These are phyloP conservation scores for Platysteira castanea DNA, from an alignment of 2,113 vertebrate species.

Conservation along the genomic window DNA sequence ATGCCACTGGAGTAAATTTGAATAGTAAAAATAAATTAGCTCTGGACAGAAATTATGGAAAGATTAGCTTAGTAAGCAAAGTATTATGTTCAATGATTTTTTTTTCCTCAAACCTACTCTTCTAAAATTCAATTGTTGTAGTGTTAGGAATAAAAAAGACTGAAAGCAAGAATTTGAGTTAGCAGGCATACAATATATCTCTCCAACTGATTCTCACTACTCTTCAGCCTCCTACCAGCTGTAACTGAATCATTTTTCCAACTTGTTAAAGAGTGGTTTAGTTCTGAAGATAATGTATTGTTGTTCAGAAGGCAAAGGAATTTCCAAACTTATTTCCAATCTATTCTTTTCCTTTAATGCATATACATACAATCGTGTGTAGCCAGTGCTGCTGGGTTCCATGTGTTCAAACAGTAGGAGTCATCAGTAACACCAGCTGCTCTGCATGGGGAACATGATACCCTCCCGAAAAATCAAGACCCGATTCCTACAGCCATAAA, in stretches of 20 bases:
- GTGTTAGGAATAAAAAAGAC: not conserved
- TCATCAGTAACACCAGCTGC: not conserved
- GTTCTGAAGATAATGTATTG: not conserved
- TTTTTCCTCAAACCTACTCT: not conserved
- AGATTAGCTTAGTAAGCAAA: not conserved
- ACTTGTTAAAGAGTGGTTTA: not conserved
- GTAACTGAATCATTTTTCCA: not conserved
- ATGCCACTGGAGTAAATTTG: not conserved
- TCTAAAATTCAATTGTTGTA: not conserved
- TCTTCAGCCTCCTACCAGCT: not conserved
- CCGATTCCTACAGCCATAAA: not conserved
- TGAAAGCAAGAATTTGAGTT: not conserved
- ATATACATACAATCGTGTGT: not conserved
- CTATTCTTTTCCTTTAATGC: not conserved
- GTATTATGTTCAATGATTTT: not conserved
- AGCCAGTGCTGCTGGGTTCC: not conserved
- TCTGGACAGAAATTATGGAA: not conserved
- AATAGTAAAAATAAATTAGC: not conserved
- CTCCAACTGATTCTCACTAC: not conserved
- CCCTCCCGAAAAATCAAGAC: not conserved
- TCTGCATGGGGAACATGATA: not conserved
- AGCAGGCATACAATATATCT: not conserved
- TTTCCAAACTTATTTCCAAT: not conserved
- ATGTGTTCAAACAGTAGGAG: not conserved
- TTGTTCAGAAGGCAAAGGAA: not conserved